Evolutionary conservation across 2,797 vertebrate species (phyloP).

Genomic region (Pseudochirops cupreus): DNA sequence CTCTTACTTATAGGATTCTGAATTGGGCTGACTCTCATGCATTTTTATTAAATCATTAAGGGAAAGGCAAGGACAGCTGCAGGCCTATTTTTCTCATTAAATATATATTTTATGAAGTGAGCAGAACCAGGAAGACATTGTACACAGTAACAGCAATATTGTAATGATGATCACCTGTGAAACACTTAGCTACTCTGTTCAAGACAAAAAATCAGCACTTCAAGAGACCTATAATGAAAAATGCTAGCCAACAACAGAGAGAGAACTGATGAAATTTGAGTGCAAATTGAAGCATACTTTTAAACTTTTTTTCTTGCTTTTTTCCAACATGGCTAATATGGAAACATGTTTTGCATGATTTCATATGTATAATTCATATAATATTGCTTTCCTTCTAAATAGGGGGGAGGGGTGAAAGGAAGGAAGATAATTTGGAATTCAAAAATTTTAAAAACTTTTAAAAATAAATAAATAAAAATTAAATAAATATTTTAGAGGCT

Average conservation of each 20-base stretch:
- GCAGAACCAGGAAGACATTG: not conserved
- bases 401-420: not conserved
- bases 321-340: not conserved
- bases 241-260: not conserved
- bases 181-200: not conserved
- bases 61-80: not conserved
- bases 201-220: not conserved
- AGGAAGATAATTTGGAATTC: not conserved
- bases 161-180: not conserved
- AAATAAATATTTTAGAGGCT: not conserved
- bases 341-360: not conserved
- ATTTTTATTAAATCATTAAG: not conserved
- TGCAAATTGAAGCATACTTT: not conserved
- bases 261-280: not conserved
- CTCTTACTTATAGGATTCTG: not conserved
- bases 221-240: not conserved
- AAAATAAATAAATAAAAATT: not conserved
- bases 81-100: not conserved
- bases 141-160: not conserved
- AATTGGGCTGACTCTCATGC: not conserved
- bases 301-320: not conserved
- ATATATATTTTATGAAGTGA: not conserved
- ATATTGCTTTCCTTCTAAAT: not conserved
- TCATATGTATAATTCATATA: not conserved
- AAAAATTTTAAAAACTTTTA: not conserved